Percentiles rank a stretch among this genome's conserved stretches.
Conservation (phyloP, 2,113 vertebrate genomes). For the Rhea americana region DNA sequence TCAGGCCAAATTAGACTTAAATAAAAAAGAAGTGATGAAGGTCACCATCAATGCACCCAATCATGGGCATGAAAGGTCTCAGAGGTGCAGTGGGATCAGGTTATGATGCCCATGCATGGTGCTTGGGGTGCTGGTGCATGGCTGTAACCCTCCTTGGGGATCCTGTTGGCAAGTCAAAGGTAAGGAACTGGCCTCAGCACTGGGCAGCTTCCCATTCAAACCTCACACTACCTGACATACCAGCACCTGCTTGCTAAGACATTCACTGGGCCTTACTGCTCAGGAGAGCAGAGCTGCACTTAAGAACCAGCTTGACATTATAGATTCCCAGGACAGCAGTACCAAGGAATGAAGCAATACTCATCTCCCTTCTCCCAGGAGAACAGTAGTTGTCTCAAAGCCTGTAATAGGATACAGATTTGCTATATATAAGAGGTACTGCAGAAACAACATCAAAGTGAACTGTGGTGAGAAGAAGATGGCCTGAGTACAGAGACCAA, state of each 20-base stretch:
- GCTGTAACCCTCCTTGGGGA: neutral
- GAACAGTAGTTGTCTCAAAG: neutral
- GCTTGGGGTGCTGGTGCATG: neutral
- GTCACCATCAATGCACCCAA: neutral
- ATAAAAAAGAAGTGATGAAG: neutral
- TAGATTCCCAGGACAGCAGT: neutral
- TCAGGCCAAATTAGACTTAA: neutral
- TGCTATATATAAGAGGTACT: neutral
- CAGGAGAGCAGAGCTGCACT: neutral
- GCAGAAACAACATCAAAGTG: neutral
- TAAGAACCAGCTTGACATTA: neutral
- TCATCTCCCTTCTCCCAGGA: neutral
- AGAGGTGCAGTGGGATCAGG: neutral
- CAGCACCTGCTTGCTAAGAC: neutral
- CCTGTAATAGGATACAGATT: neutral
- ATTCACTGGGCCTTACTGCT: neutral
- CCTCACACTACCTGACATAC: neutral
- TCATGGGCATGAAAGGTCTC: neutral
- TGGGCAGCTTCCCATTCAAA: neutral
- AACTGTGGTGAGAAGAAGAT: neutral
- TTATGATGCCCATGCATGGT: neutral
- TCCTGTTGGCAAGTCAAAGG: neutral
- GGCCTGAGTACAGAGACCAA: neutral
- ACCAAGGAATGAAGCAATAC: neutral
- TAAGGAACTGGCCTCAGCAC: neutral